Conservation (phyloP, 2,797 vertebrate species). For the Clarias platycephalus region DNA sequence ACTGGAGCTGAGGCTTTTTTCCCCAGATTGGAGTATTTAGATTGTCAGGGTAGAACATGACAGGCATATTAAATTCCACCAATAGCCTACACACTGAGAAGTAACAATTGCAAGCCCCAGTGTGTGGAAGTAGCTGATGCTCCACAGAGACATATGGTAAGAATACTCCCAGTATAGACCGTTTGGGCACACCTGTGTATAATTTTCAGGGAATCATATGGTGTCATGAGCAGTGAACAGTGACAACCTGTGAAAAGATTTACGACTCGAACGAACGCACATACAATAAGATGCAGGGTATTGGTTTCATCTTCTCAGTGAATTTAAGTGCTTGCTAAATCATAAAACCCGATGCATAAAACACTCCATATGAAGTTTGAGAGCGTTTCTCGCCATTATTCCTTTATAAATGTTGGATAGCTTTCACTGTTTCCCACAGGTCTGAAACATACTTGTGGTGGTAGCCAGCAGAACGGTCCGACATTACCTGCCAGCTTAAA, state of each 20-base stretch:
- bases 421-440: too few relatives aligned
- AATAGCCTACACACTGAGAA: constrained; percentile 48
- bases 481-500: too few relatives aligned
- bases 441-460: too few relatives aligned
- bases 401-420: constrained; percentile 20
- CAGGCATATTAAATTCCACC: constrained; percentile 64
- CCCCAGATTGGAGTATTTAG: constrained; percentile 73
- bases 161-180: constrained; percentile 34
- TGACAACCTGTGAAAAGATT: constrained; percentile 73
- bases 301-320: constrained; percentile 66
- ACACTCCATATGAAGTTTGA: constrained; percentile 62
- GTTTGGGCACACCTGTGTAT: constrained; percentile 68
- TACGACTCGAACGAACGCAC: constrained; percentile 66
- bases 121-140: constrained; percentile 47
- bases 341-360: constrained; percentile 72
- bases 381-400: constrained; percentile 49
- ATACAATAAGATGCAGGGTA: constrained; percentile 64
- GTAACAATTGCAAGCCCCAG: constrained; percentile 55
- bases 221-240: constrained; percentile 62
- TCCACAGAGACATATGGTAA: constrained; percentile 49
- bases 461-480: too few relatives aligned
- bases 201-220: constrained; percentile 69
- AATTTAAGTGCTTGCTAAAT: constrained; percentile 64
- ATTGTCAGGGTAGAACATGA: constrained; percentile 68
- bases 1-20: constrained; percentile 54